phyloP scores from a whole-genome alignment of 2,113 vertebrate genomes.

The Diglossa brunneiventris region DNA sequence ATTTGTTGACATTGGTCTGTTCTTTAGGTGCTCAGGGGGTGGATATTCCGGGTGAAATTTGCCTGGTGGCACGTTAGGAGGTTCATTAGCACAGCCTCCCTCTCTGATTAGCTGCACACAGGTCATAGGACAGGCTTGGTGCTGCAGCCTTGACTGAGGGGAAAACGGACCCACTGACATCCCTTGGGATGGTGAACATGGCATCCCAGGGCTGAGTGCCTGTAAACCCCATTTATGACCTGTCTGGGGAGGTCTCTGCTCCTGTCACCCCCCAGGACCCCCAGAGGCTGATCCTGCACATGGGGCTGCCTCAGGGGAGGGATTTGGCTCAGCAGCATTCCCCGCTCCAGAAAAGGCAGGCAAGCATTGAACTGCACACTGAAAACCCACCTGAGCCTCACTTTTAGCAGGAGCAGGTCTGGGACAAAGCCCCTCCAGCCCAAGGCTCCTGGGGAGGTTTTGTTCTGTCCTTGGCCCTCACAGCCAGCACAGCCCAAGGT shows the following conservation, averaged over 20 bases:
- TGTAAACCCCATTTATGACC: background rate
- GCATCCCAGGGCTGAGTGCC: background rate
- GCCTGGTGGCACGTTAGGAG: fast-evolving
- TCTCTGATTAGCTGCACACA: background rate
- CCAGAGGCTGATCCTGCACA: background rate
- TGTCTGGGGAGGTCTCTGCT: background rate
- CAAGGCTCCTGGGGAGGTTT: fast-evolving
- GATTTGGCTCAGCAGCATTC: background rate
- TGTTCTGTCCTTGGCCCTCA: background rate
- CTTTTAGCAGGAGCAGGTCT: too few relatives aligned
- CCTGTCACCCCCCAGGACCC: background rate
- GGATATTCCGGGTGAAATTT: conserved; percentile 21
- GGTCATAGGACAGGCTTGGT: background rate
- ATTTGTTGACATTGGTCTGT: conserved; percentile 55
- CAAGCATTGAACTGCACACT: background rate
- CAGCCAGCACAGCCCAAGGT: too few relatives aligned
- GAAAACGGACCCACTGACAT: background rate
- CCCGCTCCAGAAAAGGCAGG: background rate
- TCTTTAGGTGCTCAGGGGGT: background rate
- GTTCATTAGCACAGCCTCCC: background rate
- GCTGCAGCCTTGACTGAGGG: background rate
- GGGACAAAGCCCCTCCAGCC: background rate
- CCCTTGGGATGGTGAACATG: background rate
- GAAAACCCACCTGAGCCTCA: background rate
- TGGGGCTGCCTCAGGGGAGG: fast-evolving